Conservation (phyloP, 2,797 vertebrate species). For the Otus scops region DNA sequence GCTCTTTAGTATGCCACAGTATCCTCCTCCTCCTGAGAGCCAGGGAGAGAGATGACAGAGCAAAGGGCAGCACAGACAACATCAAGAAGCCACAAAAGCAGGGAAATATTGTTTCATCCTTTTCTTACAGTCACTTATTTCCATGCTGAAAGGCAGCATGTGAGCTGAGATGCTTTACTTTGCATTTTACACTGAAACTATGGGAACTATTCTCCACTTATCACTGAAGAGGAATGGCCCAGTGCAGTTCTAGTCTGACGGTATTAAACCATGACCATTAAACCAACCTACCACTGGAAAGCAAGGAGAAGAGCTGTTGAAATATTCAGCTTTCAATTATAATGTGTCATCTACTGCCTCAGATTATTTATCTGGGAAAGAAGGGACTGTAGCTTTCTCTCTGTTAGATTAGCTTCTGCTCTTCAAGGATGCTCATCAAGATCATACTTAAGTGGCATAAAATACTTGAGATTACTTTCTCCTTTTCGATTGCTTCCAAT, state of each 20-base stretch:
- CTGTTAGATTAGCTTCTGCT: neutral
- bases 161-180: neutral
- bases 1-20: conserved; percentile 4
- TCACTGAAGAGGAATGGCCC: neutral
- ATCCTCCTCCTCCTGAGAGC: neutral
- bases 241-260: neutral
- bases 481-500: neutral
- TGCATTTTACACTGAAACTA: neutral
- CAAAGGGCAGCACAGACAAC: conserved; percentile 42
- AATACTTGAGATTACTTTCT: neutral
- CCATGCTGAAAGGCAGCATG: neutral
- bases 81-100: neutral
- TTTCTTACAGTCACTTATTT: neutral
- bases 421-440: neutral
- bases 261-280: neutral
- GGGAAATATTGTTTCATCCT: conserved; percentile 24
- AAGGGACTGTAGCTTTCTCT: neutral
- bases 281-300: neutral
- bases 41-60: conserved; percentile 9
- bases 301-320: neutral
- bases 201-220: neutral
- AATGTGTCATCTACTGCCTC: neutral
- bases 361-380: neutral
- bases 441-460: neutral
- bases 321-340: neutral